Base-by-base conservation (phyloP, 2,113 vertebrate species). In the Sylvia atricapilla region DNA sequence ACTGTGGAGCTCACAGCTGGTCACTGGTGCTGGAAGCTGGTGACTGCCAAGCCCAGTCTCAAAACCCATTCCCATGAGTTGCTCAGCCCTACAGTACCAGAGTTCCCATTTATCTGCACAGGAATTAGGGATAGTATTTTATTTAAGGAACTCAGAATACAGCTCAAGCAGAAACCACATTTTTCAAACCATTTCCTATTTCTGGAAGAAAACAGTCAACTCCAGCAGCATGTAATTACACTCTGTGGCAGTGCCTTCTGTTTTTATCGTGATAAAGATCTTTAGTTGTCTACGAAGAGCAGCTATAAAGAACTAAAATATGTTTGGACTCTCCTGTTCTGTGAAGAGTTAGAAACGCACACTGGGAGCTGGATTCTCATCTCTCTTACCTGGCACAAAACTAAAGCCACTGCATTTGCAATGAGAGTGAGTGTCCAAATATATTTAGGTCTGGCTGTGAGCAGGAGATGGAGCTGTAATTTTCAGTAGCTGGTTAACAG, bases 241-340 rank as follows among this genome's bases (percentile, higher is more conserved):
- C 84, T 95, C 90, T 49, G 8, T 88, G 85, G 93, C 89, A 87
- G 28, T 43, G 94, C 93, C 75, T 96, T 94, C 96, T 90, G 87
- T 53, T 95, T 93, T 95, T 63, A 82, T 58, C 59, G 30, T 78
- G 95, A 95, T 95, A 89, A 94, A 95, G 95, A 94, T 94, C 96
- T 93, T 76, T 20, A 43, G 80, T 67, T 95, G 88, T 87, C 96
- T 91, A 52, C 66, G 92, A 93, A 95, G 94, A 95, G 84, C 52
- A 74, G 60, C 89, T 90, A 79, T 94, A 93, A 96, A 95, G 93
- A 77, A 12, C 44, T 58, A 67, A 89, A 79, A 83, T 84, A 41
- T 46, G 56, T 92, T 66, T 82, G 88, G 79, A 91, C 83, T 81
- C 70, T 70, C 64, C 90, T 72, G 64, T 91, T 93, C 81, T 75